Conservation (phyloP, 2,113 vertebrate species). For the Ailuropoda melanoleuca region DNA sequence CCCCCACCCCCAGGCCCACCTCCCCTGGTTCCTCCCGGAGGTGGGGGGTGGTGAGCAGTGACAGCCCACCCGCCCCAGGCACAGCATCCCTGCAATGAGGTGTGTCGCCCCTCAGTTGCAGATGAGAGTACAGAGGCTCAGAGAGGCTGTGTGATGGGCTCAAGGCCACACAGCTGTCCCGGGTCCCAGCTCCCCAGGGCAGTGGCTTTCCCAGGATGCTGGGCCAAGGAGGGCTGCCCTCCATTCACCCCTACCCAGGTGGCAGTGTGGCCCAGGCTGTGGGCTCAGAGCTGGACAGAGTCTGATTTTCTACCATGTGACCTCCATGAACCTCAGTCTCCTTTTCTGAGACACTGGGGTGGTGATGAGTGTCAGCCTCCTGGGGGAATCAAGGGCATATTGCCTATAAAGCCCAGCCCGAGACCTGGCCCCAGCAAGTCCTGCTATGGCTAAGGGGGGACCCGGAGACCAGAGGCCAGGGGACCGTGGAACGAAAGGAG, state of each 20-base stretch:
- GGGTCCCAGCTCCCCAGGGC: neutral
- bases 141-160: neutral
- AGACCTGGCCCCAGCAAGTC: neutral
- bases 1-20: neutral
- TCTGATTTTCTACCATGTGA: neutral
- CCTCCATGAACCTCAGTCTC: neutral
- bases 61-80: no score
- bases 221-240: neutral
- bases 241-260: accelerated
- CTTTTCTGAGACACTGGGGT: neutral
- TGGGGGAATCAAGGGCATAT: accelerated
- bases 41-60: no score
- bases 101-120: accelerated
- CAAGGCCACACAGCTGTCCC: neutral
- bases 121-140: neutral
- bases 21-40: neutral
- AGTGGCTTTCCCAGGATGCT: accelerated
- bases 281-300: neutral
- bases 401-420: accelerated
- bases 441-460: neutral
- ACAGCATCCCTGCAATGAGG: neutral
- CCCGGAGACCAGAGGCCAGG: accelerated
- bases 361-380: accelerated
- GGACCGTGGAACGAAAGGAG: accelerated
- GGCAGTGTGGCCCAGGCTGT: neutral